Evolutionary conservation across 2,888 invertebrate species (phyloP).

Genomic region (Cremastinae sp.): DNA sequence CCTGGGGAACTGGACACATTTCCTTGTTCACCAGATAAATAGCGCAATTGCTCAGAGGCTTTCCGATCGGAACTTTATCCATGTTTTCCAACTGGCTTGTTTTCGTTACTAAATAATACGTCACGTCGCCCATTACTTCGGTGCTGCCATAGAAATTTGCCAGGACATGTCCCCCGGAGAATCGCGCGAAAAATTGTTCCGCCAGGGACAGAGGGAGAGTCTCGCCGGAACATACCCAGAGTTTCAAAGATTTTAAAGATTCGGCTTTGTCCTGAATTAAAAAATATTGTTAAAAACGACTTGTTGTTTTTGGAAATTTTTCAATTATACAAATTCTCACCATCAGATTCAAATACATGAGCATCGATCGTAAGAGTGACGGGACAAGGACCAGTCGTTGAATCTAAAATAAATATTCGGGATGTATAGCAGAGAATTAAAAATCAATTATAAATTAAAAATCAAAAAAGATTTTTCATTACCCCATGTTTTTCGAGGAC

Average conservation of each 20-base stretch:
- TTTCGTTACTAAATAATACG: constrained; percentile 86
- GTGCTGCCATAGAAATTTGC: constrained; percentile 96
- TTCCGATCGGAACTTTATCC: constrained; percentile 90
- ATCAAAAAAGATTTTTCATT: constrained; percentile 34
- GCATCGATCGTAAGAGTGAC: constrained; percentile 88
- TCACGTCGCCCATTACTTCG: constrained; percentile 95
- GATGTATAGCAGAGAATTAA: not conserved
- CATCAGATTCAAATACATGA: constrained; percentile 87
- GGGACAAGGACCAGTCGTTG: constrained; percentile 92
- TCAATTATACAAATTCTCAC: constrained; percentile 68
- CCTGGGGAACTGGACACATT: constrained; percentile 86
- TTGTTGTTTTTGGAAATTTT: not conserved
- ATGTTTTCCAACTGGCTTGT: constrained; percentile 83
- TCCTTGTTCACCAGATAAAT: constrained; percentile 90
- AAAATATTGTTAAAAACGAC: not conserved
- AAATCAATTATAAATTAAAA: constrained; percentile 29
- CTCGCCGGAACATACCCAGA: constrained; percentile 95
- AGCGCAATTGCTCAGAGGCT: constrained; percentile 89
- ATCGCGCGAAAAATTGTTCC: constrained; percentile 88
- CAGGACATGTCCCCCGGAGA: constrained; percentile 85
- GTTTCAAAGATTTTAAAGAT: constrained; percentile 83
- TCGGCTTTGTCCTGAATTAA: constrained; percentile 79
- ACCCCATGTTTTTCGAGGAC: constrained; percentile 87
- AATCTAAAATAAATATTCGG: constrained; percentile 81
- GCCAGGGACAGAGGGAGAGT: constrained; percentile 87